A percentile compares a stretch with the other conserved stretches of the same genome.
These are phyloP conservation scores for Sakesphorus luctuosus DNA, from an alignment of 2,113 vertebrate genomes.

Conservation along the genomic window DNA sequence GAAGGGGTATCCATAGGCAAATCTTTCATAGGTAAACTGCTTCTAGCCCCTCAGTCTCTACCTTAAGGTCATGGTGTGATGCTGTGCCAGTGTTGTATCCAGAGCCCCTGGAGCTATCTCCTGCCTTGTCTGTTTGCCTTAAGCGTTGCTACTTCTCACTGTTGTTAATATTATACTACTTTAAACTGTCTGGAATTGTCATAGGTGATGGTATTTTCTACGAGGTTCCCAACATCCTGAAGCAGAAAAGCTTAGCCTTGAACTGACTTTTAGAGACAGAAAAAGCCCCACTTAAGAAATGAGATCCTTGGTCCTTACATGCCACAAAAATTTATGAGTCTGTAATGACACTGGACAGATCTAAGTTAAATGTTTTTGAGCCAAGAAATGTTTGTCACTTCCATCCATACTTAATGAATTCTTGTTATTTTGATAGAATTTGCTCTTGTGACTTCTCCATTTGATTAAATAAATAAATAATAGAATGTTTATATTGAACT, in stretches of 20 bases:
- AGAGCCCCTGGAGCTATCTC: neutral
- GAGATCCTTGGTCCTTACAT: neutral
- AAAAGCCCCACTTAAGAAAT: neutral
- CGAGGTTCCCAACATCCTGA: neutral
- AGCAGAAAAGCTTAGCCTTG: neutral
- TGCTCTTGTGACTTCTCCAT: neutral
- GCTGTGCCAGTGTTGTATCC: neutral
- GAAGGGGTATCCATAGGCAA: neutral
- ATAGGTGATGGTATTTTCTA: neutral
- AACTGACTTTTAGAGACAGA: neutral
- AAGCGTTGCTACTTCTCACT: neutral
- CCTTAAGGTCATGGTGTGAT: neutral
- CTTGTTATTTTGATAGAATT: conserved; percentile 8
- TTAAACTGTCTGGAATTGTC: neutral
- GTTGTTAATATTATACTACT: neutral
- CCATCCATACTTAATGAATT: neutral
- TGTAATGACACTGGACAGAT: neutral
- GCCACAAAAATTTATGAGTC: conserved; percentile 24
- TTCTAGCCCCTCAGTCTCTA: neutral
- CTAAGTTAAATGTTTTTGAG: neutral
- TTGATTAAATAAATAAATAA: conserved; percentile 29
- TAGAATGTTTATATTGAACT: neutral
- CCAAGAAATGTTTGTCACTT: conserved; percentile 4
- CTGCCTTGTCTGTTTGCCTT: neutral
- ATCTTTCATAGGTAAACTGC: neutral